phyloP scores from a whole-genome alignment of 2,888 invertebrate species.

The Drosophila lacicola region DNA sequence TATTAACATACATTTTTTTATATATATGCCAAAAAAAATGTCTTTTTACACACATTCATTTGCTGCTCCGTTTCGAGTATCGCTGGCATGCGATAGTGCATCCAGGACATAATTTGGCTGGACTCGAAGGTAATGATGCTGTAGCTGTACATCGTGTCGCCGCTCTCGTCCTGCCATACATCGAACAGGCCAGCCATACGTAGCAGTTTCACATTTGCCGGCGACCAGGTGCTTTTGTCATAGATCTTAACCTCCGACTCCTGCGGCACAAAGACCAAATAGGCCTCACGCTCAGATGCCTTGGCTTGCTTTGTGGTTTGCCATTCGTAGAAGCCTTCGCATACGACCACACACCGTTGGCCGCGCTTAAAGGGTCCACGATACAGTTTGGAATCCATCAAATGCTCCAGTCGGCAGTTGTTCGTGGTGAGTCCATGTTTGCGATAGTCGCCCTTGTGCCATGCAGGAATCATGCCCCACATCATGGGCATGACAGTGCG shows the following conservation, averaged over 20 bases:
- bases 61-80: slow-evolving; percentile 89
- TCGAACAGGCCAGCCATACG: slow-evolving; percentile 92
- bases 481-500: slow-evolving; percentile 91
- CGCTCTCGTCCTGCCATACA: slow-evolving; percentile 87
- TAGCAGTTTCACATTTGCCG: slow-evolving; percentile 87
- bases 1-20: background rate
- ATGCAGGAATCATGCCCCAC: slow-evolving; percentile 94
- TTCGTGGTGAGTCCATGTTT: slow-evolving; percentile 90
- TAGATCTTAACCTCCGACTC: slow-evolving; percentile 86
- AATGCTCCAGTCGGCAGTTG: slow-evolving; percentile 91
- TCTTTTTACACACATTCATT: slow-evolving; percentile 86
- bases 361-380: slow-evolving; percentile 88
- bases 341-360: slow-evolving; percentile 91
- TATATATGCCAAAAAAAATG: background rate
- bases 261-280: slow-evolving; percentile 90
- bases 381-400: slow-evolving; percentile 90
- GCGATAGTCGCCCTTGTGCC: slow-evolving; percentile 90
- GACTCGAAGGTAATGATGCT: slow-evolving; percentile 92
- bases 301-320: slow-evolving; percentile 89
- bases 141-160: slow-evolving; percentile 89
- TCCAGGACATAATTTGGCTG: slow-evolving; percentile 88
- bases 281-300: slow-evolving; percentile 89
- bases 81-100: slow-evolving; percentile 94
- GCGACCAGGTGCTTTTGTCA: slow-evolving; percentile 86
- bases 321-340: slow-evolving; percentile 94